A percentile compares a stretch with the other conserved stretches of the same genome.
Evolutionary conservation across 1,140 invertebrate genomes (phyloP).

Genomic region (Psilanteris sp.): DNA sequence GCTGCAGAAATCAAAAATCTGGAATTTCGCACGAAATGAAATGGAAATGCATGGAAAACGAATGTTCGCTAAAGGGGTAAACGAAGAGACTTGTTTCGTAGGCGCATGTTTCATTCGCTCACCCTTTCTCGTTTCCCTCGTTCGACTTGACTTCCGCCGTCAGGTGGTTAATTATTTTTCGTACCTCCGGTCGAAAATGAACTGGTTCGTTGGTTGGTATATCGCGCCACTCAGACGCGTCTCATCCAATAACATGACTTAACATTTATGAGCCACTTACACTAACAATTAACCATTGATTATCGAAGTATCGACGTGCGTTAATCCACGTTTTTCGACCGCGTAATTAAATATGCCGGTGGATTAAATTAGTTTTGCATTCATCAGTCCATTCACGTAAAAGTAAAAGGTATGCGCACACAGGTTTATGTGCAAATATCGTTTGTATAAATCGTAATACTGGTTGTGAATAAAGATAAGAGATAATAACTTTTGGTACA

Average conservation of each 20-base stretch:
- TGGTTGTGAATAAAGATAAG: too few species aligned
- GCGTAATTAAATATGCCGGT: conserved; percentile 7
- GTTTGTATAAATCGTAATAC: too few species aligned
- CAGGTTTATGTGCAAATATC: too few species aligned
- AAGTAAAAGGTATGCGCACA: too few species aligned
- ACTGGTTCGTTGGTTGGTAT: conserved; percentile 12
- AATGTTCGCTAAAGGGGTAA: not conserved
- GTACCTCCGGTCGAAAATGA: conserved; percentile 37
- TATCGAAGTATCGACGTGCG: conserved; percentile 8
- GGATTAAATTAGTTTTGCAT: conserved; percentile 12
- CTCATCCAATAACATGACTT: conserved; percentile 22
- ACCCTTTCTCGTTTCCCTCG: conserved; percentile 11
- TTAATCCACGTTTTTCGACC: conserved; percentile 3
- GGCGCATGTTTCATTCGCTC: not conserved
- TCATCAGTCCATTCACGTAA: too few species aligned
- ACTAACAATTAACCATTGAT: conserved; percentile 28
- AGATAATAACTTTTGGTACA: too few species aligned
- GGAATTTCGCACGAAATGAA: too few species aligned
- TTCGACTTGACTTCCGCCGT: conserved; percentile 35
- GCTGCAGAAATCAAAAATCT: too few species aligned
- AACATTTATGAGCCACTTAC: conserved; percentile 22
- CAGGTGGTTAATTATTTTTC: conserved; percentile 48
- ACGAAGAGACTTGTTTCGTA: conserved; percentile 16
- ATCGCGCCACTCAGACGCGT: conserved; percentile 12
- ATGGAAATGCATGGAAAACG: too few species aligned